Evolutionary conservation across 37 sponge, comb jelly and placozoan genomes (phyloP).

Genomic region (Crambe crambe): DNA sequence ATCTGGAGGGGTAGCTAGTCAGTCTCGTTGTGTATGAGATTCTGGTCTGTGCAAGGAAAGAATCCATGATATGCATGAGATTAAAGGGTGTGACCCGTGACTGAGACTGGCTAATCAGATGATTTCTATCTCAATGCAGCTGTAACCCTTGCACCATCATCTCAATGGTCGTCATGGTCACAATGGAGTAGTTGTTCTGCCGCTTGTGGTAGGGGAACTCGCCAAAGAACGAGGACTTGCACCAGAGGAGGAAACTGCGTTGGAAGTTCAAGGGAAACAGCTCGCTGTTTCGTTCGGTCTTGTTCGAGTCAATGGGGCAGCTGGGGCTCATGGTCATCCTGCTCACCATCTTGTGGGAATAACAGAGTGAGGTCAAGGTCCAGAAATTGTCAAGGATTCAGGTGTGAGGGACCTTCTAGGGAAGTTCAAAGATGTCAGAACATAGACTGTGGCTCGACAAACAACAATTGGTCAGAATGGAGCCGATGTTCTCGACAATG

Average conservation of each 20-base stretch:
- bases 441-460: neutral
- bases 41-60: too few relatives aligned
- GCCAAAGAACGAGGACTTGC: slow-evolving; percentile 52
- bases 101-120: too few relatives aligned
- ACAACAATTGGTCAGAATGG: too few relatives aligned
- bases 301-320: neutral
- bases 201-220: slow-evolving; percentile 71
- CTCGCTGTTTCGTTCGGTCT: neutral
- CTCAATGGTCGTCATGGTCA: neutral
- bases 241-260: slow-evolving; percentile 46
- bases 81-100: too few relatives aligned
- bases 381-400: too few relatives aligned
- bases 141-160: slow-evolving; percentile 67
- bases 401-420: neutral
- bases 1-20: too few relatives aligned
- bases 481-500: too few relatives aligned
- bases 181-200: slow-evolving; percentile 72
- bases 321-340: slow-evolving; percentile 2
- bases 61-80: too few relatives aligned
- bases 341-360: neutral
- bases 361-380: neutral
- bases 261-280: neutral
- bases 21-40: too few relatives aligned
- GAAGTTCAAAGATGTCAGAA: too few relatives aligned
- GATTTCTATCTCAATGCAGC: too few relatives aligned